These are phyloP conservation scores for Belgica antarctica DNA, from an alignment of 2,888 invertebrate species.

Conservation along the genomic window DNA sequence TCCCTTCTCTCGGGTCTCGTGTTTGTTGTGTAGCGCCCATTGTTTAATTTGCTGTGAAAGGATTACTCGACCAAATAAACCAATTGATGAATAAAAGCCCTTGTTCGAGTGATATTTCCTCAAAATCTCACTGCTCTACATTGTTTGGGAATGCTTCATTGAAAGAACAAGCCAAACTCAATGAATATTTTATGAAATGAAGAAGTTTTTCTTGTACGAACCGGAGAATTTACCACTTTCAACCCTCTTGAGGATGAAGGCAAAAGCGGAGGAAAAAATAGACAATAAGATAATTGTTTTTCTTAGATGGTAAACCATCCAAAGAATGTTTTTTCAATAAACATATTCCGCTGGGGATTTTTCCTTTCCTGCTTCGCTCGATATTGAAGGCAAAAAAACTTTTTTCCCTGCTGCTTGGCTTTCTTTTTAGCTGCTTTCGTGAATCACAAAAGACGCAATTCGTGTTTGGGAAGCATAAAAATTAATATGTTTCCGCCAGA, in stretches of 20 bases:
- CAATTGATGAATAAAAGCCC: conserved; percentile 34
- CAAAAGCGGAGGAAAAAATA: not conserved
- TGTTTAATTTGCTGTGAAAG: conserved; percentile 41
- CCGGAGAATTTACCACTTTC: conserved; percentile 29
- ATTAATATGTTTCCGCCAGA: conserved; percentile 47
- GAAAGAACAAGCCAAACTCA: not conserved
- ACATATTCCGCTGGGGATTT: conserved; percentile 32
- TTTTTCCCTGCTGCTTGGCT: not conserved
- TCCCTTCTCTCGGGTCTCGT: too few species aligned
- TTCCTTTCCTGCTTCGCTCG: not conserved
- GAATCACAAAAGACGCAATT: conserved; percentile 32
- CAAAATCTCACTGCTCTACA: not conserved
- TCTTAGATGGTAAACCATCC: conserved; percentile 41
- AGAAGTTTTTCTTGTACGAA: conserved; percentile 2
- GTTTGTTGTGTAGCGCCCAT: conserved; percentile 1
- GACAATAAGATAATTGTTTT: conserved; percentile 44
- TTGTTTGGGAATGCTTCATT: not conserved
- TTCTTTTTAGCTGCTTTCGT: conserved; percentile 1
- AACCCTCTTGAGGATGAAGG: conserved; percentile 39
- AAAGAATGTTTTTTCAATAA: conserved; percentile 44
- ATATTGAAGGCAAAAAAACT: not conserved
- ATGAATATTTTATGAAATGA: conserved; percentile 43
- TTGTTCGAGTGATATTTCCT: conserved; percentile 22
- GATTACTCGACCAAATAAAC: conserved; percentile 44
- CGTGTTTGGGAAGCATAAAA: conserved; percentile 33